Conservation (phyloP, 2,113 vertebrate species). For the Isichthys henryi region DNA sequence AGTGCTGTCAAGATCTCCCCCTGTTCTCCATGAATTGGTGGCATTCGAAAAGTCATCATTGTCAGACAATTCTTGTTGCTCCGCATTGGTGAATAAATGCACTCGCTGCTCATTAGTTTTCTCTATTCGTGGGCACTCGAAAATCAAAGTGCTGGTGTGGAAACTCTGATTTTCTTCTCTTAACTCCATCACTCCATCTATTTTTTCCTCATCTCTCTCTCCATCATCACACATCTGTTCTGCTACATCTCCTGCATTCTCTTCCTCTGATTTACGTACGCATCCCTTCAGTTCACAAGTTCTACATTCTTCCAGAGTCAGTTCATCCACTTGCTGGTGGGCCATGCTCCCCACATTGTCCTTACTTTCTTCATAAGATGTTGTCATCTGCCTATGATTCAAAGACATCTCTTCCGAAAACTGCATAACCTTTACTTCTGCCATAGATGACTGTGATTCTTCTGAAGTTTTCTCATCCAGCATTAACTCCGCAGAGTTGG, state of each 20-base stretch:
- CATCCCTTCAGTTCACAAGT: slow-evolving; percentile 52
- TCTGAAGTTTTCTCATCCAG: slow-evolving; percentile 10
- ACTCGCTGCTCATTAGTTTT: not conserved
- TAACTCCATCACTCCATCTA: not conserved
- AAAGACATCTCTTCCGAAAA: slow-evolving; percentile 3
- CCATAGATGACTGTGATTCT: not conserved
- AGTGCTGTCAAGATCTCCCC: slow-evolving; percentile 45
- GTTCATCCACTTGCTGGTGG: slow-evolving; percentile 29
- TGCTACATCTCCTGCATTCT: not conserved
- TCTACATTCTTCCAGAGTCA: slow-evolving; percentile 50
- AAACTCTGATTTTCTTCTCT: slow-evolving; percentile 31
- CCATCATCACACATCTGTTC: not conserved
- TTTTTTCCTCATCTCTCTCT: slow-evolving; percentile 7
- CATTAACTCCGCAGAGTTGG: slow-evolving; percentile 5
- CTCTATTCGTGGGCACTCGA: not conserved
- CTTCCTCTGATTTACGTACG: slow-evolving; percentile 29
- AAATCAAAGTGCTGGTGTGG: slow-evolving; percentile 12
- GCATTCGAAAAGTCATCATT: slow-evolving; percentile 49
- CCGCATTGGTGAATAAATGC: not conserved
- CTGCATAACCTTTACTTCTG: not conserved
- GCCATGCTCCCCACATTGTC: slow-evolving; percentile 1
- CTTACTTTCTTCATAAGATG: not conserved
- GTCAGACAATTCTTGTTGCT: not conserved
- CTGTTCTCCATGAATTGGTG: slow-evolving; percentile 53
- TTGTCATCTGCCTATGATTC: not conserved